phyloP scores from a whole-genome alignment of 2,888 invertebrate genomes.

The Galeruca laticollis region DNA sequence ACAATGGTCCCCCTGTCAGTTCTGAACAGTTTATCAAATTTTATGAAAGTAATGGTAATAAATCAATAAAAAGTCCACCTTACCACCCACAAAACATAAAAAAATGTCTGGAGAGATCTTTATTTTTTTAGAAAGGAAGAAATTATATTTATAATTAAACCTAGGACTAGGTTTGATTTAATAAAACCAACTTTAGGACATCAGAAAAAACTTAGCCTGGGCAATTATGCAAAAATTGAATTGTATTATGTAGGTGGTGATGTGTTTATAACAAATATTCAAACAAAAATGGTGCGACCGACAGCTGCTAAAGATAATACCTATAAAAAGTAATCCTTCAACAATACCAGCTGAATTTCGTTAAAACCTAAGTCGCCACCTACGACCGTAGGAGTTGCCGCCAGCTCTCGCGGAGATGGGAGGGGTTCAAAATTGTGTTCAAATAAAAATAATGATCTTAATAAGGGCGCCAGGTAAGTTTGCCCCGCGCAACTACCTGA shows the following conservation, averaged over 20 bases:
- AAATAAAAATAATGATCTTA: no score
- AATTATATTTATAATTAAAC: conserved; percentile 32
- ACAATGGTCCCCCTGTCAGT: conserved; percentile 50
- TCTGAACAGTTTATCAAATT: conserved; percentile 45
- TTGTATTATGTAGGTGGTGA: not conserved
- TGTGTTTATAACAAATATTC: conserved; percentile 18
- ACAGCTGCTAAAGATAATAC: no score
- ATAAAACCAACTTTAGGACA: conserved; percentile 20
- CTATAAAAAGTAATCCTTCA: no score
- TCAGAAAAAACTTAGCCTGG: not conserved
- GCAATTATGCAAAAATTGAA: not conserved
- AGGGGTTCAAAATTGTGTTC: no score
- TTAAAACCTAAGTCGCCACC: no score
- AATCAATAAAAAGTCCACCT: conserved; percentile 44
- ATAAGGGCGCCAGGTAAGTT: no score
- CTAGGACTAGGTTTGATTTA: conserved; percentile 36
- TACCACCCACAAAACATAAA: conserved; percentile 51
- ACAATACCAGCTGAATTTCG: no score
- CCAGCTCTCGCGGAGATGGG: no score
- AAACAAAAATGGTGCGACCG: no score
- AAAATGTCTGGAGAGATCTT: conserved; percentile 35
- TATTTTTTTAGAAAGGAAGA: not conserved
- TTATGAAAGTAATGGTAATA: conserved; percentile 50
- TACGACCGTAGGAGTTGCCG: no score
- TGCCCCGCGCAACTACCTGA: no score